A percentile compares a stretch with the other conserved stretches of the same genome.
Evolutionary conservation across 2,888 invertebrate genomes (phyloP).

Genomic region (Catocala nupta): DNA sequence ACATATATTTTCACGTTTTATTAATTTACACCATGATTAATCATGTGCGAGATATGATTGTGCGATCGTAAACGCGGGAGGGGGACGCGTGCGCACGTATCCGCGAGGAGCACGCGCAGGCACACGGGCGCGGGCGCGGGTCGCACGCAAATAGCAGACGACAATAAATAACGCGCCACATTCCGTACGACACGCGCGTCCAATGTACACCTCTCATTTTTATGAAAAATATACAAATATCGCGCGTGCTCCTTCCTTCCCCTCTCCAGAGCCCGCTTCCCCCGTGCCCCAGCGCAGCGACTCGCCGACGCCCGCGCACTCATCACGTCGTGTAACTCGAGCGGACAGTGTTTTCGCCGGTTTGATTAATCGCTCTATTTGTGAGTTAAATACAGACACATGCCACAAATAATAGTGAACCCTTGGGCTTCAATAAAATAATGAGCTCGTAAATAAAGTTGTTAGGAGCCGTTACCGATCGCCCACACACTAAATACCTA

Average conservation of each 20-base stretch:
- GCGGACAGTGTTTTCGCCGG: slow-evolving; percentile 12
- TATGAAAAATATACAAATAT: slow-evolving; percentile 27
- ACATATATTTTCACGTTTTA: slow-evolving; percentile 11
- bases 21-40: slow-evolving; percentile 13
- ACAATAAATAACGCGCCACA: slow-evolving; percentile 28
- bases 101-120: neutral
- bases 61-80: neutral
- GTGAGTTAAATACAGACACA: slow-evolving; percentile 13
- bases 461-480: slow-evolving; percentile 3
- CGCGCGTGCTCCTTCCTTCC: neutral
- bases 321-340: slow-evolving; percentile 1
- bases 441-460: slow-evolving; percentile 11
- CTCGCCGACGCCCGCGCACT: slow-evolving; percentile 1
- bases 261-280: neutral
- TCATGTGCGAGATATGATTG: slow-evolving; percentile 8
- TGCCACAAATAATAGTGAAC: slow-evolving; percentile 11
- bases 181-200: slow-evolving; percentile 17
- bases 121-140: neutral
- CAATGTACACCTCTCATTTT: slow-evolving; percentile 15
- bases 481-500: neutral
- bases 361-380: slow-evolving; percentile 21
- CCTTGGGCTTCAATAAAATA: slow-evolving; percentile 11
- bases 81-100: neutral
- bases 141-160: slow-evolving; percentile 21
- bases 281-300: neutral